A percentile compares a stretch with the other conserved stretches of the same genome.
phyloP scores from a whole-genome alignment of 2,888 invertebrate genomes.

The Spilarctia lutea region DNA sequence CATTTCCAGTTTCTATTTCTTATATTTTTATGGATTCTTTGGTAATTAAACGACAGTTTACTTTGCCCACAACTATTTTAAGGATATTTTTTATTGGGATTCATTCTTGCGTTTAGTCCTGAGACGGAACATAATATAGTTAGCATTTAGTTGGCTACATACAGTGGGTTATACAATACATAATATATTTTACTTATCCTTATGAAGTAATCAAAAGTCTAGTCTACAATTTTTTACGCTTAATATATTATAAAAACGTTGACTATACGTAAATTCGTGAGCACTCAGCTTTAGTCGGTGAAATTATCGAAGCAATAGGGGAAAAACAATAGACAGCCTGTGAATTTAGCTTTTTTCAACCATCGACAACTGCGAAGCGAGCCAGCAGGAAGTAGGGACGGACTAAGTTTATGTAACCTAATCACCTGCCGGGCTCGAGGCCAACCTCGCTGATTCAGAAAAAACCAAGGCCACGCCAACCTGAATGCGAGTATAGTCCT shows the following conservation, averaged over 20 bases:
- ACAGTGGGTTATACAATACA: background rate
- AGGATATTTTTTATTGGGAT: constrained; percentile 43
- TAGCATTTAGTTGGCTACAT: background rate
- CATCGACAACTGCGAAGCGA: constrained; percentile 83
- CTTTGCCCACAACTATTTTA: constrained; percentile 51
- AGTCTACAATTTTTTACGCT: background rate
- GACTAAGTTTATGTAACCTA: constrained; percentile 85
- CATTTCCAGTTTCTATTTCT: constrained; percentile 70
- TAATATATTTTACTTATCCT: background rate
- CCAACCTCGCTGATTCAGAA: constrained; percentile 74
- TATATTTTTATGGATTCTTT: constrained; percentile 60
- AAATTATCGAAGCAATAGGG: constrained; percentile 74
- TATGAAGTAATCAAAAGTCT: background rate
- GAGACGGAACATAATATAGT: background rate
- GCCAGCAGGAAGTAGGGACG: constrained; percentile 85
- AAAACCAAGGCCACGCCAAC: constrained; percentile 82
- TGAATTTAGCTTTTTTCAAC: constrained; percentile 81
- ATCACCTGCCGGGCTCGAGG: constrained; percentile 84
- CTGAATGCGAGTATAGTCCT: constrained; percentile 73
- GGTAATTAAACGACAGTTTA: constrained; percentile 59
- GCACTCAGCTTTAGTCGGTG: constrained; percentile 62
- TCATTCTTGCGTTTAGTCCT: constrained; percentile 11
- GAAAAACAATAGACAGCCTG: constrained; percentile 76
- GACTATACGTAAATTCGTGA: constrained; percentile 44
- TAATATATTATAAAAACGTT: background rate